Conservation (phyloP, 2,113 vertebrate species). For the Melanerpes aurifrons region DNA sequence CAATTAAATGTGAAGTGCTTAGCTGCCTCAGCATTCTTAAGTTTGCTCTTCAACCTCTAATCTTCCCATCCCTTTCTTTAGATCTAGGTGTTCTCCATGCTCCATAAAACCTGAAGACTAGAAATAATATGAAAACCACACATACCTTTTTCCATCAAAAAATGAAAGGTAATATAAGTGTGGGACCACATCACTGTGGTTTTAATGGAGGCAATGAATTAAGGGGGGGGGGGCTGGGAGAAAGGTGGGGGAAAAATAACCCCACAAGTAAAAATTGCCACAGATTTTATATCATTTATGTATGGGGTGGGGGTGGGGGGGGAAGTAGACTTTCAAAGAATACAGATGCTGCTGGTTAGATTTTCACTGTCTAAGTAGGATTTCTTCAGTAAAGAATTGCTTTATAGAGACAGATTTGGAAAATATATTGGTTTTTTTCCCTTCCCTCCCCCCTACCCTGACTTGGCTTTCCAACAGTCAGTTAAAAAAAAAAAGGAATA, state of each 20-base stretch:
- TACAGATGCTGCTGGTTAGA: background rate
- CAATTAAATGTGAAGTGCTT: background rate
- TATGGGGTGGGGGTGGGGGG: too few relatives aligned
- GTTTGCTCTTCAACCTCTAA: background rate
- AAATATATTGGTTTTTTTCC: background rate
- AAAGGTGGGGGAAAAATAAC: background rate
- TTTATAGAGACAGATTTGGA: background rate
- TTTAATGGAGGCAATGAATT: background rate
- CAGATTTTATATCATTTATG: background rate
- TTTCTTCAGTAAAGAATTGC: background rate
- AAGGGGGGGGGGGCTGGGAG: background rate
- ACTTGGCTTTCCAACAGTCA: background rate
- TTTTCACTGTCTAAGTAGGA: background rate
- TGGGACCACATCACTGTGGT: fast-evolving
- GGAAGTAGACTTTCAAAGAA: background rate
- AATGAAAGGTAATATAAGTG: background rate
- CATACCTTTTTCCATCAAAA: background rate
- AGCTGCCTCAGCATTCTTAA: background rate
- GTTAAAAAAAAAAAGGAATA: background rate
- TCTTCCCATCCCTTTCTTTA: background rate
- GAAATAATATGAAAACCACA: background rate
- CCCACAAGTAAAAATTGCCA: background rate
- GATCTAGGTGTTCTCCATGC: background rate
- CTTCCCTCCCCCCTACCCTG: too few relatives aligned
- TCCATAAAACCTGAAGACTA: background rate